Conservation (phyloP, 2,888 invertebrate species). For the Nemapogon koenigi region DNA sequence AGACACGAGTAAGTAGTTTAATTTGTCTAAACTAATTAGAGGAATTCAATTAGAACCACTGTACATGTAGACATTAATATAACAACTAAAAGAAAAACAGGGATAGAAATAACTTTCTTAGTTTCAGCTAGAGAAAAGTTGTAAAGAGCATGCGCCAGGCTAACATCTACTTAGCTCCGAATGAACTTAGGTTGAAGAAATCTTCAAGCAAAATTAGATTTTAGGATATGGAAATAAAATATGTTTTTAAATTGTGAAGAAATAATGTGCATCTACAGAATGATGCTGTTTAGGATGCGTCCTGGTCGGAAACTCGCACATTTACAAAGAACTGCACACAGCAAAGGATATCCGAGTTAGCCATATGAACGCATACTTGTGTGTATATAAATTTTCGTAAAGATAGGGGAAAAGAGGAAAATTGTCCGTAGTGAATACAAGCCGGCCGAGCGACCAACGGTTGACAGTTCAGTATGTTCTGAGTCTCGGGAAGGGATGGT, state of each 20-base stretch:
- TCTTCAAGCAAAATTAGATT: slow-evolving; percentile 27
- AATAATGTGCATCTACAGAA: slow-evolving; percentile 39
- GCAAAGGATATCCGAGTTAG: slow-evolving; percentile 29
- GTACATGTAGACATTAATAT: no score
- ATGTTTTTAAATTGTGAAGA: slow-evolving; percentile 21
- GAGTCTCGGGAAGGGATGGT: slow-evolving; percentile 42
- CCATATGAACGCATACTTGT: slow-evolving; percentile 40
- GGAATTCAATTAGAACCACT: no score
- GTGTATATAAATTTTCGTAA: slow-evolving; percentile 46
- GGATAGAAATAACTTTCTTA: slow-evolving; percentile 51
- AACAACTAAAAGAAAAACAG: slow-evolving; percentile 44
- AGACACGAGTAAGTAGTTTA: no score
- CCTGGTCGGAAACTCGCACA: slow-evolving; percentile 26
- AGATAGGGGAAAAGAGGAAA: slow-evolving; percentile 55
- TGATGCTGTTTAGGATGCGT: slow-evolving; percentile 33
- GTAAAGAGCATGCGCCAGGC: slow-evolving; percentile 53
- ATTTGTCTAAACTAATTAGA: no score
- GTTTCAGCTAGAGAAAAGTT: slow-evolving; percentile 39
- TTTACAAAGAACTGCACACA: slow-evolving; percentile 25
- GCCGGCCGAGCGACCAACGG: slow-evolving; percentile 36
- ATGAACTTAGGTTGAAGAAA: slow-evolving; percentile 26
- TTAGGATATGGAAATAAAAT: slow-evolving; percentile 26
- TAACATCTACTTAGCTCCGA: slow-evolving; percentile 26
- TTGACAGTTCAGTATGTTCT: slow-evolving; percentile 43
- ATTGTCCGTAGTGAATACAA: slow-evolving; percentile 43